Conservation (phyloP, 2,797 vertebrate genomes). For the Nothura maculosa region DNA sequence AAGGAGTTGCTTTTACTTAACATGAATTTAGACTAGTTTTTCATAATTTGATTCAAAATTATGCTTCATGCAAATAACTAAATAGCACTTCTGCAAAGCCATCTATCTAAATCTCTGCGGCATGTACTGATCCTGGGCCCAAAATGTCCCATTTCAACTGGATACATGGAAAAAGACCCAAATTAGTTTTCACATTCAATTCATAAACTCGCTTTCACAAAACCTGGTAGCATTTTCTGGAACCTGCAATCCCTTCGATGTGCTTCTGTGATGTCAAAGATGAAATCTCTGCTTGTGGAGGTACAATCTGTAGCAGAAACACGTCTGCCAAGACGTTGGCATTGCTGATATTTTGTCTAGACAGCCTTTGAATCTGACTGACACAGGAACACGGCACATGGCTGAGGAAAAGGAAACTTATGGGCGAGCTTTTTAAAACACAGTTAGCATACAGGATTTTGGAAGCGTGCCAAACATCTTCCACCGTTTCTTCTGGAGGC, state of each 20-base stretch:
- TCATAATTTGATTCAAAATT: not conserved
- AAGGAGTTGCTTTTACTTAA: no score
- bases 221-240: conserved; percentile 5
- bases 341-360: conserved; percentile 66
- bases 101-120: not conserved
- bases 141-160: not conserved
- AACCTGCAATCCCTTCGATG: conserved; percentile 25
- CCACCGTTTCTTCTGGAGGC: not conserved
- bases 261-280: conserved; percentile 61
- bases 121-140: not conserved
- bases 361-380: conserved; percentile 53
- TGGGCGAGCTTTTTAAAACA: conserved; percentile 9
- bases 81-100: not conserved
- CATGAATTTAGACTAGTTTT: not conserved
- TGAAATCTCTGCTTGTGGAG: conserved; percentile 36
- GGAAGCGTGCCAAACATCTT: conserved; percentile 9
- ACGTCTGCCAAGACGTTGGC: conserved; percentile 44
- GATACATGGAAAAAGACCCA: not conserved
- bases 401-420: conserved; percentile 47
- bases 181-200: conserved; percentile 1
- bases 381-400: conserved; percentile 49
- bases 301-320: conserved; percentile 61
- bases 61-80: not conserved
- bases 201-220: conserved; percentile 24
- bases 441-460: not conserved